These are phyloP conservation scores for silkworm (Bombyx mori) DNA, from an alignment of 1,140 invertebrate genomes.

Conservation along the genomic window ASM3026992v2 NC_085124.1:1894501-1895000, in stretches of 20 bases:
- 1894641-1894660: slow-evolving; percentile 97
- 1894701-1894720: slow-evolving; percentile 98
- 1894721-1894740: slow-evolving; percentile 97
- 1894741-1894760: slow-evolving; percentile 97
- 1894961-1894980: slow-evolving; percentile 65
- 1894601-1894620: slow-evolving; percentile 99
- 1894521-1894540: slow-evolving; percentile 43
- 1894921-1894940: slow-evolving; percentile 68
- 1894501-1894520: slow-evolving; percentile 58
- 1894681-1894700: slow-evolving; percentile 99
- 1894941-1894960: slow-evolving; percentile 71
- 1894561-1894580: slow-evolving; percentile 97
- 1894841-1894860: slow-evolving; percentile 53
- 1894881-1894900: slow-evolving; percentile 70
- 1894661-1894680: slow-evolving; percentile 99
- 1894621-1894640: slow-evolving; percentile 99
- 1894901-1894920: slow-evolving; percentile 65
- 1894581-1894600: slow-evolving; percentile 97
- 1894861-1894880: slow-evolving; percentile 69
- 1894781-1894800: slow-evolving; percentile 84
- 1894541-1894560: slow-evolving; percentile 63
- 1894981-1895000: slow-evolving; percentile 60
- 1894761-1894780: slow-evolving; percentile 98
- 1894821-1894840: slow-evolving; percentile 53
- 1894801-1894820: slow-evolving; percentile 49